Base-by-base conservation (phyloP, 2,888 invertebrate species). In the Oxycera nigricornis region DNA sequence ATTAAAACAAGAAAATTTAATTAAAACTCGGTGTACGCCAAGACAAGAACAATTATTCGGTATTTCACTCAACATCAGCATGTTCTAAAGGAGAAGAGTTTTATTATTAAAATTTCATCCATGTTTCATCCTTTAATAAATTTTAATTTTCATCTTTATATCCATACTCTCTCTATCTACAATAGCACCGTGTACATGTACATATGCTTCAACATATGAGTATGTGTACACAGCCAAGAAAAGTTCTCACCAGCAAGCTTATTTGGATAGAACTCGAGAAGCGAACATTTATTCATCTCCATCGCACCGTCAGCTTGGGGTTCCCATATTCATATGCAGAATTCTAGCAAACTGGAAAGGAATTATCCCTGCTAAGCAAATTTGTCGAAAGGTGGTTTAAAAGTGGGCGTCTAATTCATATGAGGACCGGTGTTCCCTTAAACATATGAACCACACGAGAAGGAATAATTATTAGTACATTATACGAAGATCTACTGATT, bases 51-150 rank as follows among this genome's bases (percentile, higher is more conserved):
- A 68, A 46, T 67, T 75, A 72, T 73, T 72, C 74, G 73, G 72
- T 70, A 74, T 67, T 73, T 74, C 73, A 52, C 41, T 73, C 73
- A 61, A 75, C 73, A 73, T 73, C 62, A 62, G 39, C 62, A 55
- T 65, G 28, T 70, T 55, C 70, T 28, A 52, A 26, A 4, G 31
- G 55, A 73, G 73, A 52, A 52, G 70, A 75, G 75, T 75, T 76
- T 75, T 75, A 72, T 75, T 76, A 76, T 76, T 75, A 76, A 76
- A 76, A 76, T 76, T 70, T 76, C 75, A 76, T 76, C 73, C 76
- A 76, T 76, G 76, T 76, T 76, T 76, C 76, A 76, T 75, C 75
- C 75, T 76, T 76, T 76, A 76, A 76, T 76, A 76, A 76, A 76
- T 76, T 76, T 76, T 76, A 76, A 76, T 76, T 76, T 76, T 74